Conservation (phyloP, 2,797 vertebrate genomes). For the Artibeus jamaicensis region DNA sequence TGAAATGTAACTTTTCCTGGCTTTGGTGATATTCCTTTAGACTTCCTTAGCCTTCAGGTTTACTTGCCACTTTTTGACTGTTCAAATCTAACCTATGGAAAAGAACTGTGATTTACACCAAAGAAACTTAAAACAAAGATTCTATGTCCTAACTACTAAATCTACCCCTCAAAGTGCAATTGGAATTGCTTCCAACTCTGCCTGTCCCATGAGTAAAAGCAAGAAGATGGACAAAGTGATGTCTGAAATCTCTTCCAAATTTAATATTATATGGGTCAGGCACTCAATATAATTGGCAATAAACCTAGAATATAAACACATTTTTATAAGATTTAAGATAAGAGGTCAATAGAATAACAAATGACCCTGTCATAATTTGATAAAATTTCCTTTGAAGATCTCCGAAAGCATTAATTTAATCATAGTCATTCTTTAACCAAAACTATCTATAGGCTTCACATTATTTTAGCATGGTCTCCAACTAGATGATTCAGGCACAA, state of each 20-base stretch:
- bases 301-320: neutral
- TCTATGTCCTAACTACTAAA: constrained; percentile 6
- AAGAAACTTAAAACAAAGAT: neutral
- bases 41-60: neutral
- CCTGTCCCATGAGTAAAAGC: neutral
- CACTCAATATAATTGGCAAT: neutral
- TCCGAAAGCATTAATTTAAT: neutral
- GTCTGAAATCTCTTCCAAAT: neutral
- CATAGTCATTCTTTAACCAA: neutral
- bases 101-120: neutral
- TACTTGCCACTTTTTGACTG: neutral
- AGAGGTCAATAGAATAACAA: neutral
- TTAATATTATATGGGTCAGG: neutral
- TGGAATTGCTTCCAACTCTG: neutral
- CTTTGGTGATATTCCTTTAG: neutral
- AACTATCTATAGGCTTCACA: neutral
- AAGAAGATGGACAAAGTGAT: neutral
- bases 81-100: neutral
- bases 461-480: neutral
- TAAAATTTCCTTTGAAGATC: neutral
- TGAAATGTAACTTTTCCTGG: neutral
- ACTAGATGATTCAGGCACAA: neutral
- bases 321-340: constrained; percentile 12
- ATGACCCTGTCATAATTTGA: neutral
- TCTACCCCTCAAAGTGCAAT: neutral